A percentile compares a stretch with the other conserved stretches of the same genome.
Evolutionary conservation across 2,797 vertebrate genomes (phyloP).

Genomic region (Serranus cabrilla): DNA sequence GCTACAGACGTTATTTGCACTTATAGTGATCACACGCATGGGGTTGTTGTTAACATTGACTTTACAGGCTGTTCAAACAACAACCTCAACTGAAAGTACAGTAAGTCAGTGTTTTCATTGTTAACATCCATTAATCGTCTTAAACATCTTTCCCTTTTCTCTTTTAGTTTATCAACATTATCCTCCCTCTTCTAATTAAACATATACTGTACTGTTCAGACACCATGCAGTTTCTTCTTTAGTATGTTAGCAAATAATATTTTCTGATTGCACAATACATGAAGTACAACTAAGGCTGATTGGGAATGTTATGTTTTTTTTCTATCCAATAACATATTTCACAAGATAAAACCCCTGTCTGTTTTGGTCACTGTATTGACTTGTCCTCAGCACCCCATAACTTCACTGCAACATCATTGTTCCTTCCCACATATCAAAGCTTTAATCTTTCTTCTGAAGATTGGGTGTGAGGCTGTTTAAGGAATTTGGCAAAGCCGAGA

Average conservation of each 20-base stretch:
- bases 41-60: slow-evolving; percentile 3
- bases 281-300: background rate
- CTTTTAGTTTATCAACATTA: background rate
- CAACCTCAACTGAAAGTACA: background rate
- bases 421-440: slow-evolving; percentile 26
- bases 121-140: background rate
- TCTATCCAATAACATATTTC: too few relatives aligned
- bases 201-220: background rate
- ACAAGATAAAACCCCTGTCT: too few relatives aligned
- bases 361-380: slow-evolving; percentile 1
- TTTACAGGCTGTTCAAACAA: slow-evolving; percentile 11
- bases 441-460: slow-evolving; percentile 28
- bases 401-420: slow-evolving; percentile 9
- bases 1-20: slow-evolving; percentile 1
- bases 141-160: background rate
- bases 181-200: background rate
- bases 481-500: slow-evolving; percentile 40
- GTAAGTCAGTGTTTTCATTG: background rate
- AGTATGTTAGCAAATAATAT: too few relatives aligned
- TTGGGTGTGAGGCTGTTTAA: slow-evolving; percentile 10
- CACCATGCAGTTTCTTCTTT: background rate
- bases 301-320: too few relatives aligned
- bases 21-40: background rate
- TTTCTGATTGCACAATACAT: background rate
- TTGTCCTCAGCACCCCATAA: background rate